phyloP scores from a whole-genome alignment of 1,140 invertebrate genomes.

The Aphis gossypii region DNA sequence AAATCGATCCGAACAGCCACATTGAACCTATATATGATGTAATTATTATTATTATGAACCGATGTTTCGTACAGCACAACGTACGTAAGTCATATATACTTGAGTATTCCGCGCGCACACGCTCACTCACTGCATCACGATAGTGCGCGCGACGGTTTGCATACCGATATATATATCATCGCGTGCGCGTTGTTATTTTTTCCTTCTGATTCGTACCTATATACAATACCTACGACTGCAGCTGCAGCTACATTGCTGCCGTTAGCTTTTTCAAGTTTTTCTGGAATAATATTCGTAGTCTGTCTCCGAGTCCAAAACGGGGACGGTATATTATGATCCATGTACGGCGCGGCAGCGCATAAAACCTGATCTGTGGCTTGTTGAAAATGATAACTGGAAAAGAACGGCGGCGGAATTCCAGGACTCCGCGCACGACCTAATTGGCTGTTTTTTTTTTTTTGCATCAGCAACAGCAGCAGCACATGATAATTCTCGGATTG shows the following conservation, averaged over 20 bases:
- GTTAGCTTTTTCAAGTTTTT: not conserved
- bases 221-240: not conserved
- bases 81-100: not conserved
- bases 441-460: slow-evolving; percentile 47
- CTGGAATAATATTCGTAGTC: not conserved
- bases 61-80: not conserved
- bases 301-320: not conserved
- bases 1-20: not conserved
- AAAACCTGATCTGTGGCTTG: slow-evolving; percentile 40
- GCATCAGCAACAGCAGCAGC: not conserved
- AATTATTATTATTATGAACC: not conserved
- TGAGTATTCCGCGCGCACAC: not conserved
- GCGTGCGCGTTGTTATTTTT: not conserved
- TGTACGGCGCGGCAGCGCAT: slow-evolving; percentile 17
- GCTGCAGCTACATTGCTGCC: not conserved
- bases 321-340: slow-evolving; percentile 22
- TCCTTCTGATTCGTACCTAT: too few relatives aligned
- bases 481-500: slow-evolving; percentile 55
- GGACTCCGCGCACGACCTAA: slow-evolving; percentile 47
- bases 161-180: slow-evolving; percentile 14
- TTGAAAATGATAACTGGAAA: slow-evolving; percentile 48
- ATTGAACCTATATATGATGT: not conserved
- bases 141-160: not conserved
- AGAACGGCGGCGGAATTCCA: slow-evolving; percentile 42
- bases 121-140: not conserved